Evolutionary conservation across 2,888 invertebrate genomes (phyloP).

Genomic region (Archips crataeganus): DNA sequence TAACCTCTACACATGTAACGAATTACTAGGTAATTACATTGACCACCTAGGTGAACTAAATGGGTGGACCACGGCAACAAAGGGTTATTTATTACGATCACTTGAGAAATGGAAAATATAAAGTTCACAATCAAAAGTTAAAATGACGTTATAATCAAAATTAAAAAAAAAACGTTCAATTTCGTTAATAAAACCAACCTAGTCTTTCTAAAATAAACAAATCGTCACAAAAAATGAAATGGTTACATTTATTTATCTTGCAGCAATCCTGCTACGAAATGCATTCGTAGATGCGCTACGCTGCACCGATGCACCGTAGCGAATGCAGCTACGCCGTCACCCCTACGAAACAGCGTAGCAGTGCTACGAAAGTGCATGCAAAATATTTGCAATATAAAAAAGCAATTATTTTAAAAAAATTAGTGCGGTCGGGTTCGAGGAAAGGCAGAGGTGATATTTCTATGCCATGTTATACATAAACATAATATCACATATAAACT

Average conservation of each 20-base stretch:
- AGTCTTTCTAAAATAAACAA: background rate
- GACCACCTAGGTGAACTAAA: no score
- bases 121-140: no score
- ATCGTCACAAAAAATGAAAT: background rate
- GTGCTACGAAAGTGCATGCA: conserved; percentile 79
- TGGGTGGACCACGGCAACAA: no score
- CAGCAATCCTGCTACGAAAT: conserved; percentile 47
- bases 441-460: conserved; percentile 2
- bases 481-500: conserved; percentile 23
- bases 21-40: no score
- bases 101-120: no score
- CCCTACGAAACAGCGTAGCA: conserved; percentile 72
- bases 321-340: conserved; percentile 71
- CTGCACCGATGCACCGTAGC: conserved; percentile 80
- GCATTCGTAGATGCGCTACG: conserved; percentile 64
- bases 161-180: no score
- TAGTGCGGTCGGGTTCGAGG: background rate
- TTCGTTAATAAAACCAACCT: background rate
- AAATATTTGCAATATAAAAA: conserved; percentile 53
- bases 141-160: no score
- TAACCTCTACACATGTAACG: no score
- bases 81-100: no score
- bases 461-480: conserved; percentile 7
- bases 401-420: background rate
- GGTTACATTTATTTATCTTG: background rate